phyloP scores from a whole-genome alignment of 2,797 vertebrate species.

The Glossophaga mutica region DNA sequence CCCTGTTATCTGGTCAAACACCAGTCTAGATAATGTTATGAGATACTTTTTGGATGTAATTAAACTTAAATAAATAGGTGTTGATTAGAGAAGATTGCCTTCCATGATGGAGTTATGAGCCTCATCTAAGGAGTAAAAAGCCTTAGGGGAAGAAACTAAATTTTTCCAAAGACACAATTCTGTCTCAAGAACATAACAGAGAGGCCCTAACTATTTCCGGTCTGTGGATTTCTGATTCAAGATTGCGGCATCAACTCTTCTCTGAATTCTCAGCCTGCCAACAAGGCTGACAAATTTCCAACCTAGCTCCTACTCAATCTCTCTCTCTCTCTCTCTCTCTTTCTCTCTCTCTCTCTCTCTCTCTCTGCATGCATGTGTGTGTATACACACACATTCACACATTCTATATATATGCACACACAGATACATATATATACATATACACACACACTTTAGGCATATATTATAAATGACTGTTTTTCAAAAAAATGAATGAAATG shows the following conservation, averaged over 20 bases:
- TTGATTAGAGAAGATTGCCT: neutral
- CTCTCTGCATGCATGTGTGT: too few species aligned
- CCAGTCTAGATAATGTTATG: neutral
- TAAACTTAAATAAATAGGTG: neutral
- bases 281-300: neutral
- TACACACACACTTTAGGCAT: neutral
- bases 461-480: neutral
- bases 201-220: neutral
- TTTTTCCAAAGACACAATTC: neutral
- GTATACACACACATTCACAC: too few species aligned
- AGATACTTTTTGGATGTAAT: neutral
- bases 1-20: neutral
- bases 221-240: neutral
- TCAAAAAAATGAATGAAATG: neutral
- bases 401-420: neutral
- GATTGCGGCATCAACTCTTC: neutral
- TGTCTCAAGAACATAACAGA: neutral
- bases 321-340: neutral
- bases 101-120: neutral
- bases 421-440: too few species aligned
- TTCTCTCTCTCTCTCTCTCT: neutral
- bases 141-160: neutral
- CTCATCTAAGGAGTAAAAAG: neutral
- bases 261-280: neutral
- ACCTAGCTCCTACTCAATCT: neutral